These are phyloP conservation scores for Caenorhabditis afra DNA, from an alignment of 2,888 invertebrate species.

Conservation along the genomic window DNA sequence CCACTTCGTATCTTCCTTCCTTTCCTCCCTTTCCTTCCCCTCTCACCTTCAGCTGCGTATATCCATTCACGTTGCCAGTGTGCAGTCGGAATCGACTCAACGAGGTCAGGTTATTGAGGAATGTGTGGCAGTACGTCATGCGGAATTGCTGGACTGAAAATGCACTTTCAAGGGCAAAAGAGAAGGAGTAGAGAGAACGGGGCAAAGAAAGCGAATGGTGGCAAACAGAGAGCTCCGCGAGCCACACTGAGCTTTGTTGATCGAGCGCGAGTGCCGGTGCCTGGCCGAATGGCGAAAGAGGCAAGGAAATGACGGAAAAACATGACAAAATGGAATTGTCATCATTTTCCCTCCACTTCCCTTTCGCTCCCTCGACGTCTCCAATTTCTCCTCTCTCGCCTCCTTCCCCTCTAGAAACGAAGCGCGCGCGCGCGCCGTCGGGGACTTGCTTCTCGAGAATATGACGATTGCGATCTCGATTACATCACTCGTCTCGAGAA, in stretches of 20 bases:
- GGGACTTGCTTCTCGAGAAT: conserved; percentile 1
- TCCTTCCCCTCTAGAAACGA: conserved; percentile 23
- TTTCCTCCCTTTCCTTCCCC: conserved; percentile 31
- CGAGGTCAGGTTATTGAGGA: conserved; percentile 60
- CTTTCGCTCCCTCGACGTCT: conserved; percentile 16
- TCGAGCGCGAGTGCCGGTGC: conserved; percentile 22
- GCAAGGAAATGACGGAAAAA: conserved; percentile 34
- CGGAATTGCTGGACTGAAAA: conserved; percentile 29
- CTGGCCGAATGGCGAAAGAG: neutral
- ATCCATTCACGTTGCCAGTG: conserved; percentile 80
- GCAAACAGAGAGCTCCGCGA: conserved; percentile 17
- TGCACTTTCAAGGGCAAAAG: neutral
- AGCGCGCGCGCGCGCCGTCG: conserved; percentile 1
- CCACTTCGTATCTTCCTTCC: neutral
- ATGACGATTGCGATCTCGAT: conserved; percentile 20
- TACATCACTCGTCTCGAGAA: conserved; percentile 7
- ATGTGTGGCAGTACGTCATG: conserved; percentile 56
- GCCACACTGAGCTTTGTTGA: conserved; percentile 22
- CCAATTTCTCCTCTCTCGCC: conserved; percentile 30
- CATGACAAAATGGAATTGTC: conserved; percentile 55
- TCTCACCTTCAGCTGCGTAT: conserved; percentile 77
- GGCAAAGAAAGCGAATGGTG: conserved; percentile 9
- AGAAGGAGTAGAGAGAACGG: conserved; percentile 1
- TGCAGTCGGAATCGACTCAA: conserved; percentile 76
- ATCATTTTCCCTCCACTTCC: conserved; percentile 44